Base-by-base conservation (phyloP, 2,888 invertebrate species). In the Pimpla rufipes region DNA sequence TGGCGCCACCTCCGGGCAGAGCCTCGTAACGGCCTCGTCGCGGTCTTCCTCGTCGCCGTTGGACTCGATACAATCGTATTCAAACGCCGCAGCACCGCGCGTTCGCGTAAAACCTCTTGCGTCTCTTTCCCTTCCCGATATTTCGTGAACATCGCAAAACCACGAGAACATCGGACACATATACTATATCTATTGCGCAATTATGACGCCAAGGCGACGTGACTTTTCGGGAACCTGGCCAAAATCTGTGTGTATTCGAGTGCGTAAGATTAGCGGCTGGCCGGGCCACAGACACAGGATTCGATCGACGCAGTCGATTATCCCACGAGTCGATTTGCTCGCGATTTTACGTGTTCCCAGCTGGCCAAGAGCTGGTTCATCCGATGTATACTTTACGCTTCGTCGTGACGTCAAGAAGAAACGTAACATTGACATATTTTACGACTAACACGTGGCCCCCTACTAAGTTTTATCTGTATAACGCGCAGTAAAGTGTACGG, bases 1-100 rank as follows among this genome's bases (percentile, higher is more conserved):
- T 84, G 84, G 81, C 84, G 81, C 81, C 84, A 84, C 84, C 78
- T 76, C 66, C 64, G 55, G 57, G 47, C 42, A 59, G 75, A 50
- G 79, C 75, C 75, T 71, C 77, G 70, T 52, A 74, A 74, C 78
- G 62, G 16, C 67, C 16, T 67, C 29, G 50, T 55, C 62, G 29
- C 71, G n/a, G 50, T 71, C 64, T 21, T 29, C 50, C 23, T 13
- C 52, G 52, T 47, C 75, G 55, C n/a, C 74, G 62, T 50, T 66
- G 16, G 18, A 8, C 16, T 35, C 59, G 16, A 21, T 37, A 42
- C 66, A 67, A 62, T 66, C 57, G 47, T 55, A 50, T 62, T 7
- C 18, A 29, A 35, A 47, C 45, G 29, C 40, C n/a, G n/a, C 29
- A 42, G 59, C 40, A 4, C 29, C 57, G 37, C 29, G 0, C 29